Conservation (phyloP, 2,888 invertebrate species). For the Cantharis flavilabris region DNA sequence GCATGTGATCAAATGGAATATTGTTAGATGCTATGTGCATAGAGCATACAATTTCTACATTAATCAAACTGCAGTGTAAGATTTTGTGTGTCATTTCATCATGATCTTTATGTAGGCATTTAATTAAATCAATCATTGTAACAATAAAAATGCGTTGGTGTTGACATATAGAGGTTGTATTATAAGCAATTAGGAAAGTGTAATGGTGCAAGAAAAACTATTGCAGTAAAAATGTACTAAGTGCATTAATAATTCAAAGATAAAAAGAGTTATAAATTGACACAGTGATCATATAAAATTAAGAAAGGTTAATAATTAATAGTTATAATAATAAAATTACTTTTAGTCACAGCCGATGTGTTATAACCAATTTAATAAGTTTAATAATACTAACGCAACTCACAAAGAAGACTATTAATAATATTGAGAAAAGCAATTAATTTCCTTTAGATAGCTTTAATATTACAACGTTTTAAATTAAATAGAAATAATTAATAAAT, state of each 20-base stretch:
- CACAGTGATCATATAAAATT: slow-evolving; percentile 5
- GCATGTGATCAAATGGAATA: too few relatives aligned
- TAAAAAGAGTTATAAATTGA: slow-evolving; percentile 5
- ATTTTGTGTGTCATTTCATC: background rate
- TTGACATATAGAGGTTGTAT: background rate
- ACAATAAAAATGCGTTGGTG: background rate
- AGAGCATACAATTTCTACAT: background rate
- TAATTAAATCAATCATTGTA: background rate
- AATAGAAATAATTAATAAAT: background rate
- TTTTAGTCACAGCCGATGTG: background rate
- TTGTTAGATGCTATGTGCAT: too few relatives aligned
- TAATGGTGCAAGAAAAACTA: background rate
- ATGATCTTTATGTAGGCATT: background rate
- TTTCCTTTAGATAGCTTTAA: background rate
- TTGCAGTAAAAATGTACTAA: background rate
- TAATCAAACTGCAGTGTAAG: background rate
- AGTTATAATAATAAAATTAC: background rate
- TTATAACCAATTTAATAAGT: background rate
- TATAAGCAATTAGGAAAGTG: background rate
- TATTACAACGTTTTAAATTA: background rate
- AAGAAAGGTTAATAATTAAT: background rate
- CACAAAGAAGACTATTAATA: background rate
- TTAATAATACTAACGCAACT: background rate
- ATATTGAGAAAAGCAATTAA: background rate
- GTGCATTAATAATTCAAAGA: background rate